These are phyloP conservation scores for Piliocolobus tephrosceles DNA, from an alignment of 2,113 vertebrate species.

Conservation along the genomic window DNA sequence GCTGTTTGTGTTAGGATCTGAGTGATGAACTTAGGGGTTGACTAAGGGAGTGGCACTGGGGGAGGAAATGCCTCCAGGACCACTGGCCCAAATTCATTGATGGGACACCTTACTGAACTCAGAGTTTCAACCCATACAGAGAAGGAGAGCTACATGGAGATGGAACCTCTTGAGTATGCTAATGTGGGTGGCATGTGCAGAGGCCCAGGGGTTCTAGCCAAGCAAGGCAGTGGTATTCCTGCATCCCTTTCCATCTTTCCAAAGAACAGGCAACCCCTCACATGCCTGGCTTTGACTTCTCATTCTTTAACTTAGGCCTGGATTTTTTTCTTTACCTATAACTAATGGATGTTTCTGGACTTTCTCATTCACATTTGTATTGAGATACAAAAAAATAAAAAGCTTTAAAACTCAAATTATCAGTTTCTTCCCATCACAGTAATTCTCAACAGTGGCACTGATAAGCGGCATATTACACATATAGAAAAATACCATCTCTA, in stretches of 20 bases:
- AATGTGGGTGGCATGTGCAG: no score
- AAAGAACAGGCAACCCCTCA: not conserved
- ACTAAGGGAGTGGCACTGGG: no score
- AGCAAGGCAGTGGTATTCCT: rapidly evolving
- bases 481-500: not conserved
- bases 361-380: not conserved
- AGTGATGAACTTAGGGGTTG: not conserved
- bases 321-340: not conserved
- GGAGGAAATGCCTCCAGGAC: not conserved
- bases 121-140: not conserved
- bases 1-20: not conserved
- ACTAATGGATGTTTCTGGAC: not conserved
- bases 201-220: not conserved
- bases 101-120: not conserved
- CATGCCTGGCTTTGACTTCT: not conserved
- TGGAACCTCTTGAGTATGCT: not conserved
- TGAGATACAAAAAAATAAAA: not conserved
- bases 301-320: not conserved
- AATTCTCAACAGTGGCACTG: not conserved
- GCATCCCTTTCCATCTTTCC: not conserved
- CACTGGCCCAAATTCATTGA: not conserved
- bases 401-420: not conserved
- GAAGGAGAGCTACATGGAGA: not conserved
- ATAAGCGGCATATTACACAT: not conserved
- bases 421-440: not conserved